Base-by-base conservation (phyloP, 2,113 vertebrate genomes). In the Capricornis sumatraensis region DNA sequence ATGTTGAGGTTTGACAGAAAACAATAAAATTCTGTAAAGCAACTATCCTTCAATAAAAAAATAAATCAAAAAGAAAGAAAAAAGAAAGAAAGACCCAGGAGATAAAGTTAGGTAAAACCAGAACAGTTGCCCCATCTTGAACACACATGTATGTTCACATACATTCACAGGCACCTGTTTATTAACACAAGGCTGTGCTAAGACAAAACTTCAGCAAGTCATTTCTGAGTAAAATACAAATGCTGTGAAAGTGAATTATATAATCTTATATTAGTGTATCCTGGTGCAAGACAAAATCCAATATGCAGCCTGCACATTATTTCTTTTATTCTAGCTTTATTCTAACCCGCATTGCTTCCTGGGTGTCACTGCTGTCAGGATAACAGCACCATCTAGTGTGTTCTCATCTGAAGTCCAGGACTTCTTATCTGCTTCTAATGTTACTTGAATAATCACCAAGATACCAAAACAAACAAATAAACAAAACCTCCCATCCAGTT, bases 321-420 rank as follows among this genome's bases (percentile, higher is more conserved):
- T 6, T 52, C 19, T 95, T 79, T 78, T 30, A 15, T 21, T 50
- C 13, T 3, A 45, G 58, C 55, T 83, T 92, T 62, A 19, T 64
- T 60, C 17, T 93, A 2, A 60, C 36, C 47, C 52, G 55, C 25
- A 43, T 7, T 30, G 33, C 6, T 88, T 95, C 52, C 45, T 67
- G 17, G 7, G 7, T 4, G 33, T 10, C 91, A 3, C 6, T 79
- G 98, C 97, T 96, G 3, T 97, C 97, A 92, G 97, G 97, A 97
- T 98, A 98, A 98, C 89, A 99, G 98, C 98, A 98, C 99, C 98
- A 99, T 95, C 99, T 99, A 99, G 98, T 79, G 98, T 98, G 97
- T 89, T 93, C 64, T 78, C 52, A 52, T 90, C 94, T 90, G 71
- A 86, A 90, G 16, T 88, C 67, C 52, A 78, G 55, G 50, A 10